phyloP scores from a whole-genome alignment of 2,113 vertebrate species.

The Ceyx cyanopectus region DNA sequence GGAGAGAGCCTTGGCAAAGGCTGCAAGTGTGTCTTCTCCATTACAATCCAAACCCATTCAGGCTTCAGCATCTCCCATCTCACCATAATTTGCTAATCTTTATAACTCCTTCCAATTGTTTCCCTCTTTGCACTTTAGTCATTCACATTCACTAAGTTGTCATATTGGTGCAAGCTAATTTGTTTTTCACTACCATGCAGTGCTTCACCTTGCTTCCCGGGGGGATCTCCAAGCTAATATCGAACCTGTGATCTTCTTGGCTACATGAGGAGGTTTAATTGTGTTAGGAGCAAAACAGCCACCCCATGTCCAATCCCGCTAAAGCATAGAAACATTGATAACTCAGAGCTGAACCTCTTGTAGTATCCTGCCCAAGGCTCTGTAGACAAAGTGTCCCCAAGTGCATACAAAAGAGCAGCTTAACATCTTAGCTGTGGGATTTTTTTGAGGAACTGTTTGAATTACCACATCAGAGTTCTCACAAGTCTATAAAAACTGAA shows the following conservation, averaged over 20 bases:
- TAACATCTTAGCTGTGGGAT: background rate
- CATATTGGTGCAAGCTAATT: too few relatives aligned
- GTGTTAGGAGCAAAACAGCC: background rate
- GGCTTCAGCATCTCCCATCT: background rate
- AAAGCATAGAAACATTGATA: background rate
- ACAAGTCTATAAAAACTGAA: constrained; percentile 57
- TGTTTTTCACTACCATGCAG: background rate
- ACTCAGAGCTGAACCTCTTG: background rate
- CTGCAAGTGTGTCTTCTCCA: background rate
- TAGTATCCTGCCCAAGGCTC: background rate
- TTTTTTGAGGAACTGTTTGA: constrained; percentile 68
- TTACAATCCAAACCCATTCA: background rate
- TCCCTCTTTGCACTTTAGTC: background rate
- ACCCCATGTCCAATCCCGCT: accelerated
- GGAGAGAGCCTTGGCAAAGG: background rate
- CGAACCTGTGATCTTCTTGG: background rate
- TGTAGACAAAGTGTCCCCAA: background rate
- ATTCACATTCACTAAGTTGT: accelerated
- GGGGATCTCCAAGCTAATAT: accelerated
- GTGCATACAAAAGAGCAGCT: background rate
- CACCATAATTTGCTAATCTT: accelerated
- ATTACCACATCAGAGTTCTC: constrained; percentile 49
- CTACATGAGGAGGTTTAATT: background rate
- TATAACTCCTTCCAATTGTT: background rate
- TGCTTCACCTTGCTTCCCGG: background rate